phyloP scores from a whole-genome alignment of 2,113 vertebrate genomes.

The Azemiops feae region DNA sequence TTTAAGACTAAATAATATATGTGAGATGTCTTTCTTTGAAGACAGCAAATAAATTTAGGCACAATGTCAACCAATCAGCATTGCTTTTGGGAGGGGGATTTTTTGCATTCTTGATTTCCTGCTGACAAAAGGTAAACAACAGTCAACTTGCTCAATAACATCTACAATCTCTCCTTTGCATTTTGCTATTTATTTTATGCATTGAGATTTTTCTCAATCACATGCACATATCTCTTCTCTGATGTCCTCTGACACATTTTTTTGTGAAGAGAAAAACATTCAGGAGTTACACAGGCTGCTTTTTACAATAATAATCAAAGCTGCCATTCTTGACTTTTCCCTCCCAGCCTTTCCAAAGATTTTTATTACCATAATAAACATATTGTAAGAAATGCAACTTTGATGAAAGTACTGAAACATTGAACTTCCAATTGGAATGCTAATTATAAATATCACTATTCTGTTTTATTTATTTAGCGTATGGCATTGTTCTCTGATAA shows the following conservation, averaged over 20 bases:
- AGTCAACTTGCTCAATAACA: neutral
- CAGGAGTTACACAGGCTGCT: neutral
- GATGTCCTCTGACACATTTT: neutral
- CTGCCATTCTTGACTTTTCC: neutral
- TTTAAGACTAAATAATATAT: neutral
- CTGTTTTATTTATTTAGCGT: no score
- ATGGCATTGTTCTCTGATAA: neutral
- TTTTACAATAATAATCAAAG: neutral
- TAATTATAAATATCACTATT: neutral
- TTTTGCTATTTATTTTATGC: neutral
- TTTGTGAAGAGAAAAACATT: neutral
- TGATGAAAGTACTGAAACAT: neutral
- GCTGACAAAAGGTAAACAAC: neutral
- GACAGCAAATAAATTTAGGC: neutral
- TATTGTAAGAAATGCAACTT: neutral
- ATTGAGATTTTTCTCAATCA: neutral
- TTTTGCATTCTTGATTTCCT: neutral
- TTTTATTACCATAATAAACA: neutral
- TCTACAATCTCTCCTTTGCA: neutral
- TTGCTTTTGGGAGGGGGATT: neutral
- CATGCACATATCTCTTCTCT: neutral
- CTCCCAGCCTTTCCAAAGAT: neutral
- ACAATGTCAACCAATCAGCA: neutral
- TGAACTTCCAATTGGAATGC: neutral
- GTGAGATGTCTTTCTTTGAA: neutral